Evolutionary conservation across 2,888 invertebrate species (phyloP), one percentile per base, ranked within the genome.

Genomic region (Tupiocoris notatus): DNA sequence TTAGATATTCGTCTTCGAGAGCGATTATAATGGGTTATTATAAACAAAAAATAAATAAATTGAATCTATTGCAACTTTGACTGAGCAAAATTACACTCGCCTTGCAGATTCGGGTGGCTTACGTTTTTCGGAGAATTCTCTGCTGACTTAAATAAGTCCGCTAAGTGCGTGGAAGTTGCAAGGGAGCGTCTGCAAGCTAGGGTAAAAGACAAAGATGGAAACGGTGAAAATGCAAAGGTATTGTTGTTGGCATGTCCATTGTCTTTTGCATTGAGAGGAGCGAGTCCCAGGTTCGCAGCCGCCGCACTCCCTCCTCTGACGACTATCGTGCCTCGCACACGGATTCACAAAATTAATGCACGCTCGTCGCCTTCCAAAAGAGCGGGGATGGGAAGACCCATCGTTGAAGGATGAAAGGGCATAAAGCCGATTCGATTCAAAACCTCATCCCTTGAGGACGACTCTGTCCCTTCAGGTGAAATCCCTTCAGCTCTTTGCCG

Each of bases 271-370:
- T 73, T 73, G 73, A 73, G 73, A 39, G 73, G n/a, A n/a, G 54
- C 58, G 73, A 73, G 54, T 73, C 73, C 39, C 39, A 39, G 39
- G 12, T 12, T 39, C 39, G 6, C 39, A 39, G 39, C 39, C 3
- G 3, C 39, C 12, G 39, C 3, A 3, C 3, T 12, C 39, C 39
- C 39, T 39, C 39, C 39, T 12, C 39, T 7, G 3, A 39, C 12
- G 39, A 75, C 65, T 75, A 75, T 75, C 75, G 65, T 75, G 65
- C 65, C 75, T 75, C 75, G 75, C 75, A 75, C 75, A 75, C 75
- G 65, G 75, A 56, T 75, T 75, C 75, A 75, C 75, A 75, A 75
- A 65, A 75, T 75, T 75, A 75, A 75, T 75, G 64, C 75, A 73
- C 73, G 73, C 73, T 73, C 63, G 73, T 73, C 73, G 73, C 73